Evolutionary conservation across 2,888 invertebrate species (phyloP).

Genomic region (Aspidiotus destructor): DNA sequence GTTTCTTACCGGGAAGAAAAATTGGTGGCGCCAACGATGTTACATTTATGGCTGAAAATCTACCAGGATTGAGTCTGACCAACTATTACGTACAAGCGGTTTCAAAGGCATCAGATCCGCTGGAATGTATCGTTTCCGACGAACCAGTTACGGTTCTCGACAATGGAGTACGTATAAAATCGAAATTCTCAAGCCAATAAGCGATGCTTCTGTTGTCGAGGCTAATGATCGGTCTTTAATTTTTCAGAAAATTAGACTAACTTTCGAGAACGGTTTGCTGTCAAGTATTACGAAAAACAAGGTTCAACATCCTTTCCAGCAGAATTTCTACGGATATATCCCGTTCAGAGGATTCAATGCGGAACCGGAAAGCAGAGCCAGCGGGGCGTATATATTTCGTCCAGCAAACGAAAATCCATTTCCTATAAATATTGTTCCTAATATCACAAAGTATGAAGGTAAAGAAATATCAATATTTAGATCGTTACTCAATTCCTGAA

Average conservation of each 20-base stretch:
- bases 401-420: constrained; percentile 43
- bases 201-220: too few species aligned
- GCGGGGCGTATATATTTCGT: constrained; percentile 61
- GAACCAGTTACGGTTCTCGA: constrained; percentile 35
- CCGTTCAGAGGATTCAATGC: constrained; percentile 45
- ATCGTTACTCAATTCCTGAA: not conserved
- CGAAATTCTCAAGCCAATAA: too few species aligned
- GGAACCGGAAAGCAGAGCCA: constrained; percentile 47
- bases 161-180: constrained; percentile 35
- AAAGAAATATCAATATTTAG: constrained; percentile 2
- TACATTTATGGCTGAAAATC: constrained; percentile 40
- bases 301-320: constrained; percentile 38
- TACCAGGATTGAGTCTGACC: constrained; percentile 40
- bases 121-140: constrained; percentile 8
- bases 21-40: constrained; percentile 42
- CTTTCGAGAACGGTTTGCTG: constrained; percentile 36
- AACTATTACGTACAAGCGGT: constrained; percentile 37
- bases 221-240: not conserved
- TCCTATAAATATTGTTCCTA: constrained; percentile 40
- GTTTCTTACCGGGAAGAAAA: constrained; percentile 41
- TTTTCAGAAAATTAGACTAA: constrained; percentile 25
- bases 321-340: constrained; percentile 52
- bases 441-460: constrained; percentile 41
- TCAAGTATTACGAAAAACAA: constrained; percentile 36
- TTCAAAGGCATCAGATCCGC: not conserved